Percentiles rank a stretch among this genome's conserved stretches.
Conservation (phyloP, 2,797 vertebrate species). For the Lemur catta region DNA sequence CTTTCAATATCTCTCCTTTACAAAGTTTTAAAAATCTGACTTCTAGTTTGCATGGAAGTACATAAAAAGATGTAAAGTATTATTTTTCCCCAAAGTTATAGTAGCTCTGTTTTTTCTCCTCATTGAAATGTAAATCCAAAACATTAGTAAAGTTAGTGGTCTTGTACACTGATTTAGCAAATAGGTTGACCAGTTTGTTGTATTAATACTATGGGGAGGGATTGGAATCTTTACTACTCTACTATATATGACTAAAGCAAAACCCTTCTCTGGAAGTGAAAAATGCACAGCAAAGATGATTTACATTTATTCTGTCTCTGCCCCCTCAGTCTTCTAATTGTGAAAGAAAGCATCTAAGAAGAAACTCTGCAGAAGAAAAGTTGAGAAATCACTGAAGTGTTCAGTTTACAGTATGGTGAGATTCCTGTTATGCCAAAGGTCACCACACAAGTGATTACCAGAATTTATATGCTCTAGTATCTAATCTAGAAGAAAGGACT, state of each 20-base stretch:
- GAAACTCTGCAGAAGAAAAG: background rate
- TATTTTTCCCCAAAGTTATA: background rate
- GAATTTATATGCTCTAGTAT: background rate
- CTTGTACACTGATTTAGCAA: background rate
- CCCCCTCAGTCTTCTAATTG: background rate
- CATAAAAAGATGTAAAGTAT: background rate
- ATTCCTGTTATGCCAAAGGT: background rate
- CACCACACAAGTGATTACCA: background rate
- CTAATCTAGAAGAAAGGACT: background rate
- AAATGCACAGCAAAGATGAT: background rate
- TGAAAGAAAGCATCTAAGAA: background rate
- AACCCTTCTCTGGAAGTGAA: background rate
- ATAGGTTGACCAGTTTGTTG: background rate
- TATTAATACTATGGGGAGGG: background rate
- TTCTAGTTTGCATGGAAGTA: conserved; percentile 10
- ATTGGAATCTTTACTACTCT: background rate
- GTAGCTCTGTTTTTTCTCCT: background rate
- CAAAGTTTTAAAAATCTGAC: background rate
- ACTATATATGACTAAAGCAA: conserved; percentile 8
- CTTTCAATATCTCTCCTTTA: conserved; percentile 6
- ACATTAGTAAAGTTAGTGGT: background rate
- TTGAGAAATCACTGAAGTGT: background rate
- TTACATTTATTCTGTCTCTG: background rate
- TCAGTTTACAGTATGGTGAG: background rate
- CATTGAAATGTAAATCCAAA: background rate